phyloP scores from a whole-genome alignment of 1,140 invertebrate species.

The Coboldia fuscipes region DNA sequence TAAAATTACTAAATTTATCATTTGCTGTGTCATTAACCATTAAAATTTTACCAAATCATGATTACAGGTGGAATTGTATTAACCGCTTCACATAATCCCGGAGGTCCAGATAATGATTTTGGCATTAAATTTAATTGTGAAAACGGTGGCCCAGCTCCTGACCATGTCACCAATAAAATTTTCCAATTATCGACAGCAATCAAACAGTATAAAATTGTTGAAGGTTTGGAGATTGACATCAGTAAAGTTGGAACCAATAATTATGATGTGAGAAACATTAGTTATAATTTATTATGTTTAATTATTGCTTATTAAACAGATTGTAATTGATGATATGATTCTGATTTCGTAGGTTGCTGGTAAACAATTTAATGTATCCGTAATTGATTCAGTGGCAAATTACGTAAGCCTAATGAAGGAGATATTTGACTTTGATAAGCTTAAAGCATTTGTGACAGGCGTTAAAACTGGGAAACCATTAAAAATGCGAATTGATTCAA shows the following conservation, averaged over 20 bases:
- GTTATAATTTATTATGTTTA: background rate
- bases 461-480: conserved; percentile 39
- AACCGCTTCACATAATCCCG: conserved; percentile 97
- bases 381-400: conserved; percentile 81
- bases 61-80: conserved; percentile 77
- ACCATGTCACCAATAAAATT: conserved; percentile 74
- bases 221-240: conserved; percentile 56
- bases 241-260: conserved; percentile 36
- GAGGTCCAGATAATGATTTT: conserved; percentile 91
- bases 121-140: conserved; percentile 96
- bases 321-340: conserved; percentile 3
- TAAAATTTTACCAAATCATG: background rate
- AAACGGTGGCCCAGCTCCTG: conserved; percentile 93
- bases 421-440: conserved; percentile 85
- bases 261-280: conserved; percentile 26
- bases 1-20: too few species aligned
- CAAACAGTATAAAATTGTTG: conserved; percentile 56
- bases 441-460: conserved; percentile 55
- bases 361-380: conserved; percentile 58
- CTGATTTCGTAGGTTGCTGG: conserved; percentile 39
- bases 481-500: conserved; percentile 75
- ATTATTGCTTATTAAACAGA: background rate
- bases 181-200: conserved; percentile 63
- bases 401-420: conserved; percentile 87
- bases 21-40: too few species aligned